These are phyloP conservation scores for Pocota personata DNA, from an alignment of 2,888 invertebrate species.

Conservation along the genomic window DNA sequence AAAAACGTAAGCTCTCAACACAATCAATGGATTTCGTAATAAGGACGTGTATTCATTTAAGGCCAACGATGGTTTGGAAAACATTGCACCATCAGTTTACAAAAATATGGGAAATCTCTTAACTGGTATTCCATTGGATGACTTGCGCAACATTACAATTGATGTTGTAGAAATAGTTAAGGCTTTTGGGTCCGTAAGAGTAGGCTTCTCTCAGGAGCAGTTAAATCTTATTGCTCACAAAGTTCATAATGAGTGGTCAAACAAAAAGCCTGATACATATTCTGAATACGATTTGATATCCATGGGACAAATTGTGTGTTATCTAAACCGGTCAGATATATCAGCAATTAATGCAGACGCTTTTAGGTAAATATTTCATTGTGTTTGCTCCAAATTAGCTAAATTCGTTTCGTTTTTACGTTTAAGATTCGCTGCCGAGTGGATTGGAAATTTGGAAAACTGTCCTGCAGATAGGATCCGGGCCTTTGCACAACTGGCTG, in stretches of 20 bases:
- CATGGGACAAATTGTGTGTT: slow-evolving; percentile 85
- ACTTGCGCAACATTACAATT: slow-evolving; percentile 84
- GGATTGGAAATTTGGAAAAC: slow-evolving; percentile 83
- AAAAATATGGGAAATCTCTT: slow-evolving; percentile 76
- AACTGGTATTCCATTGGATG: slow-evolving; percentile 83
- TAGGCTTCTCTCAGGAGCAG: slow-evolving; percentile 76
- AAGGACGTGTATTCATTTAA: slow-evolving; percentile 39
- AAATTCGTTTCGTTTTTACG: not conserved
- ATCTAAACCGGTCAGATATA: slow-evolving; percentile 84
- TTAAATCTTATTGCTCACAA: slow-evolving; percentile 83
- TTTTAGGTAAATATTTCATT: slow-evolving; percentile 78
- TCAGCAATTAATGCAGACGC: slow-evolving; percentile 84
- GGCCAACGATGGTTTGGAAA: slow-evolving; percentile 76
- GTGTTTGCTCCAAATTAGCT: not conserved
- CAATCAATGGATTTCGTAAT: not conserved
- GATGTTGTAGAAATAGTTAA: slow-evolving; percentile 84
- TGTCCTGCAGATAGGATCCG: slow-evolving; percentile 83
- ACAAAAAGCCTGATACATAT: slow-evolving; percentile 84
- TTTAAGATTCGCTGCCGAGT: slow-evolving; percentile 82
- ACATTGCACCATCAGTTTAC: slow-evolving; percentile 75
- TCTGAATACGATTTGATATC: slow-evolving; percentile 85
- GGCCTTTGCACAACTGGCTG: slow-evolving; percentile 83
- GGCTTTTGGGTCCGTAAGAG: slow-evolving; percentile 84
- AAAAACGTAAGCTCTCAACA: slow-evolving; percentile 74
- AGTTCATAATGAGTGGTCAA: slow-evolving; percentile 84